phyloP scores from a whole-genome alignment of 2,888 invertebrate species.

The Aspidapion aeneum region DNA sequence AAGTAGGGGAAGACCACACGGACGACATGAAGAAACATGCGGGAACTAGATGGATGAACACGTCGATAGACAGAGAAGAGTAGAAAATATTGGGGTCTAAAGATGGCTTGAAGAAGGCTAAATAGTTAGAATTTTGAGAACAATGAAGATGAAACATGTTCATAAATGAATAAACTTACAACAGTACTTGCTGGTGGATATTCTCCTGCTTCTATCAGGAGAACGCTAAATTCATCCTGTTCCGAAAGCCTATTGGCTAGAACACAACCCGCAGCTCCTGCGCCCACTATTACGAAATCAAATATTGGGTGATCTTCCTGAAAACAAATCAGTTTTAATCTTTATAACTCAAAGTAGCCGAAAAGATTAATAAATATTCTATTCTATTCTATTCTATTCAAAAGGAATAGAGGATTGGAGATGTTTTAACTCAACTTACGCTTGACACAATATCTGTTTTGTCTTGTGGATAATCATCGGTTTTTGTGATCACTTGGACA shows the following conservation, averaged over 20 bases:
- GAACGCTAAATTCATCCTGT: conserved; percentile 40
- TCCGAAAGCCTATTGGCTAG: conserved; percentile 50
- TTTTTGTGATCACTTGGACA: conserved; percentile 30
- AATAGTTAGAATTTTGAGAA: too few relatives aligned
- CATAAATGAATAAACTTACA: too few relatives aligned
- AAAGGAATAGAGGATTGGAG: not conserved
- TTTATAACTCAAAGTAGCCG: too few relatives aligned
- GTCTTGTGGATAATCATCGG: conserved; percentile 33
- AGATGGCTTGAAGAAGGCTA: too few relatives aligned
- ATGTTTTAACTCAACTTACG: conserved; percentile 30
- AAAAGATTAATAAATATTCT: too few relatives aligned
- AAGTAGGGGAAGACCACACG: too few relatives aligned
- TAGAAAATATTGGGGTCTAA: too few relatives aligned
- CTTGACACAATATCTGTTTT: conserved; percentile 27
- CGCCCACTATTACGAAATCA: conserved; percentile 51
- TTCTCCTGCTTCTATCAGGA: conserved; percentile 43
- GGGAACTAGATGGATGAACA: too few relatives aligned
- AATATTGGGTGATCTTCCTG: conserved; percentile 35
- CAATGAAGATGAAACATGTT: too few relatives aligned
- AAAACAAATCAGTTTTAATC: conserved; percentile 6
- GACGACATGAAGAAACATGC: too few relatives aligned
- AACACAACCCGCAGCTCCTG: conserved; percentile 51
- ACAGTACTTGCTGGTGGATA: conserved; percentile 33
- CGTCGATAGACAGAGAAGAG: too few relatives aligned
- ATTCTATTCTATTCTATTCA: not conserved